Conservation (phyloP, 2,888 invertebrate species). For the Anorthoa munda region DNA sequence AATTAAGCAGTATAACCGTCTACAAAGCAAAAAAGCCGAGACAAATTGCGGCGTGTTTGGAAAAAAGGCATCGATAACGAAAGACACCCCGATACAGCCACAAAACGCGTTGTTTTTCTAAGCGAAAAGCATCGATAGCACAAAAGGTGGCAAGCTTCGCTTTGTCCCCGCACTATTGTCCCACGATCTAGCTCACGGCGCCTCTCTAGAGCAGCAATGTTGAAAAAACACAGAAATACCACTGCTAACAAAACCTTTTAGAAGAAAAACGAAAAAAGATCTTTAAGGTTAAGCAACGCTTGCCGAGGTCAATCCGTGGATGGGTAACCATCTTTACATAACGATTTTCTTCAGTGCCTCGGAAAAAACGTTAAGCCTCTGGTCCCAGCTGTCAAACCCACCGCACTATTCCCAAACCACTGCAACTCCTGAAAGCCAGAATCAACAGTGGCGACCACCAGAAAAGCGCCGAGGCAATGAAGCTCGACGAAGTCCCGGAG, state of each 20-base stretch:
- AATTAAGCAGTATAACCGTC: not conserved
- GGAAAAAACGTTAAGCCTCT: too few species aligned
- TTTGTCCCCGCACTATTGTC: conserved; percentile 64
- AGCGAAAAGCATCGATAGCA: conserved; percentile 47
- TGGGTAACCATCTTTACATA: too few species aligned
- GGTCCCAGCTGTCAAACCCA: too few species aligned
- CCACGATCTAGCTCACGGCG: conserved; percentile 39
- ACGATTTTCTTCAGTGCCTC: too few species aligned
- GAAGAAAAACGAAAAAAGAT: not conserved
- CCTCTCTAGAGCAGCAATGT: conserved; percentile 3
- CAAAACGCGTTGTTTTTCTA: conserved; percentile 42
- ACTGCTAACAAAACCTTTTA: not conserved
- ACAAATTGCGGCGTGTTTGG: not conserved
- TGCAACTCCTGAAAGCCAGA: too few species aligned
- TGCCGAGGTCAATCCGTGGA: too few species aligned
- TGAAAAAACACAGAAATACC: conserved; percentile 27
- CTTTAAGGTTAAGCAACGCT: too few species aligned
- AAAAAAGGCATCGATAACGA: conserved; percentile 12
- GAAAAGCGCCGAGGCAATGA: too few species aligned
- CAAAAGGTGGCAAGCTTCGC: conserved; percentile 55
- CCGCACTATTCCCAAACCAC: too few species aligned
- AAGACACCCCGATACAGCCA: conserved; percentile 20
- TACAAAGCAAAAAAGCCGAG: not conserved
- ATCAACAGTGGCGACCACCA: too few species aligned
- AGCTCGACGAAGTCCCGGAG: too few species aligned